Base-by-base conservation (phyloP, 2,113 vertebrate species). In the Tapirus terrestris region DNA sequence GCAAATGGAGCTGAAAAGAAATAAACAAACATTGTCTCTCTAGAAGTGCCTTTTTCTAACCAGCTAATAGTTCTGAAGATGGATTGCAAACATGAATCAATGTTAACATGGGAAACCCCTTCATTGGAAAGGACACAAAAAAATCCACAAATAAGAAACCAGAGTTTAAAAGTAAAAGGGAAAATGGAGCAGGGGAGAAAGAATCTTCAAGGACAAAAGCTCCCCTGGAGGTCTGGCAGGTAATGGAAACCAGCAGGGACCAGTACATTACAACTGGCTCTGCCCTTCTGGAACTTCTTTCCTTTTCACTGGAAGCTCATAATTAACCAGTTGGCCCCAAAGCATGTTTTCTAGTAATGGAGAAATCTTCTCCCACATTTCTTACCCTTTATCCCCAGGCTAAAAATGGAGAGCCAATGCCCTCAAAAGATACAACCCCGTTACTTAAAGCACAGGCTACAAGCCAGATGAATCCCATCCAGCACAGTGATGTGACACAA, bases 341-440 rank as follows among this genome's bases (percentile, higher is more conserved):
- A 94, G 92, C 95, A 82, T 97, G 96, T 96, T 97, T 98, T 98
- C 98, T 97, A 98, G 96, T 96, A 98, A 98, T 82, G 88, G 85
- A 96, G 95, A 96, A 92, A 81, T 90, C 56, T 77, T 94, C 76
- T 94, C 87, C 70, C 88, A 94, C 82, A 97, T 91, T 96, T 94
- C 85, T 94, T 94, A 96, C 51, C 96, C 96, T 93, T 98, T 48
- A 93, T 76, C 76, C 79, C 70, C 82, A 76, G 45, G 90, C 96
- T 96, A 97, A 97, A 97, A 97, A 96, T 87, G 91, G 94, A 97
- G 92, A 92, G 76, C 70, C 63, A 45, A 6, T 94, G 89, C 89
- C 93, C 95, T 98, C 83, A 0, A 33, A 90, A 96, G 90, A 98
- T 90, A 94, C 96, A 97, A 88, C 68, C 91, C 93, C 0, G 51